Conservation (phyloP, 2,113 vertebrate genomes). For the Petrocephalus zakoni region DNA sequence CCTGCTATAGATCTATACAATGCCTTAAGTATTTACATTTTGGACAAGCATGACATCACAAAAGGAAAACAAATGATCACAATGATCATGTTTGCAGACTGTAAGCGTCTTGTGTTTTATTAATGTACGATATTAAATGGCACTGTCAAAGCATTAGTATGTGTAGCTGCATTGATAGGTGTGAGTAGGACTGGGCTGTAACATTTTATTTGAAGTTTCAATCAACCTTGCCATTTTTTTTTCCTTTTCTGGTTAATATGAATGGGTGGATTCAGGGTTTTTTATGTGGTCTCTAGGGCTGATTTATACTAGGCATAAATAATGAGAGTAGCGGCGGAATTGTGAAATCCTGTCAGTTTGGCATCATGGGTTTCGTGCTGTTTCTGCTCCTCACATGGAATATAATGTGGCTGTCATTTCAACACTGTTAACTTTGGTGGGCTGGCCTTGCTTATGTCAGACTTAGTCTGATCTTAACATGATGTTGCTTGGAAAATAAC, state of each 20-base stretch:
- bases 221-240: background rate
- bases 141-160: constrained; percentile 42
- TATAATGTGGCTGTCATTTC: background rate
- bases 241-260: background rate
- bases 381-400: background rate
- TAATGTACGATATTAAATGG: constrained; percentile 18
- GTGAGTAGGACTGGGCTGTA: constrained; percentile 67
- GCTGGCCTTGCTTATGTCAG: background rate
- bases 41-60: constrained; percentile 53
- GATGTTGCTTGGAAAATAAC: background rate
- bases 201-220: constrained; percentile 45
- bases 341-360: background rate
- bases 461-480: background rate
- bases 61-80: constrained; percentile 18
- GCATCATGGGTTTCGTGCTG: background rate
- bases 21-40: constrained; percentile 82
- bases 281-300: background rate
- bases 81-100: constrained; percentile 37
- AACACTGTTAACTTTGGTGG: background rate
- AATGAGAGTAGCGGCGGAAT: background rate
- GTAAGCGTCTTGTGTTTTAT: constrained; percentile 20
- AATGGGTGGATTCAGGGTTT: background rate
- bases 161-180: constrained; percentile 56
- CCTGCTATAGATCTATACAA: constrained; percentile 67
- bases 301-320: background rate